Percentiles rank a stretch among this genome's conserved stretches.
These are phyloP conservation scores for Prolemur simus DNA, from an alignment of 2,113 vertebrate genomes.

Conservation along the genomic window DNA sequence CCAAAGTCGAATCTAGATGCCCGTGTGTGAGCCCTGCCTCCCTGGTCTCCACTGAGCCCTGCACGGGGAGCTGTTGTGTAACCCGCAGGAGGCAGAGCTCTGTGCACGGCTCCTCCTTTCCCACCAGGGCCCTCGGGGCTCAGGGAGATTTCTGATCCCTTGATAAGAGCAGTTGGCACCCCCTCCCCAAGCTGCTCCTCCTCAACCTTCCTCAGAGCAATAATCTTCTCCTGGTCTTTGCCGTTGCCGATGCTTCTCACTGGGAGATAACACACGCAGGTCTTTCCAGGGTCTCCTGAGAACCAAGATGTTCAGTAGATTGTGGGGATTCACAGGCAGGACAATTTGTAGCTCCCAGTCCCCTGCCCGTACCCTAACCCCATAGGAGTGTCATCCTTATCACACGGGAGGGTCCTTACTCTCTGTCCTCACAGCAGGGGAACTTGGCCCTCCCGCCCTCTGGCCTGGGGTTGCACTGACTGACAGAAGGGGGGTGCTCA, in stretches of 20 bases:
- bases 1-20: conserved; percentile 15
- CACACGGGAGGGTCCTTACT: not conserved
- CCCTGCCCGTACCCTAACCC: accelerated
- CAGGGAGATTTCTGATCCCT: not conserved
- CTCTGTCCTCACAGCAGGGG: not conserved
- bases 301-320: not conserved
- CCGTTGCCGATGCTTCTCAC: not conserved
- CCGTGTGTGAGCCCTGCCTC: not conserved
- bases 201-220: not conserved
- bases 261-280: not conserved
- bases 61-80: not conserved
- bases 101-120: not conserved
- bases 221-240: not conserved
- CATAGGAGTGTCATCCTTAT: not conserved
- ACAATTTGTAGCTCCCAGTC: not conserved
- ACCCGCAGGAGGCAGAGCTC: not conserved
- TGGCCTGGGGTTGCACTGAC: not conserved
- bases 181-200: not conserved
- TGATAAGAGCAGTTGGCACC: not conserved
- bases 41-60: not conserved
- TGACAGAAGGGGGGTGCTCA: not conserved
- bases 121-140: not conserved
- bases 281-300: not conserved
- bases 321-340: not conserved
- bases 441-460: not conserved